Evolutionary conservation across 2,888 invertebrate species (phyloP).

Genomic region (Nomada fucata): DNA sequence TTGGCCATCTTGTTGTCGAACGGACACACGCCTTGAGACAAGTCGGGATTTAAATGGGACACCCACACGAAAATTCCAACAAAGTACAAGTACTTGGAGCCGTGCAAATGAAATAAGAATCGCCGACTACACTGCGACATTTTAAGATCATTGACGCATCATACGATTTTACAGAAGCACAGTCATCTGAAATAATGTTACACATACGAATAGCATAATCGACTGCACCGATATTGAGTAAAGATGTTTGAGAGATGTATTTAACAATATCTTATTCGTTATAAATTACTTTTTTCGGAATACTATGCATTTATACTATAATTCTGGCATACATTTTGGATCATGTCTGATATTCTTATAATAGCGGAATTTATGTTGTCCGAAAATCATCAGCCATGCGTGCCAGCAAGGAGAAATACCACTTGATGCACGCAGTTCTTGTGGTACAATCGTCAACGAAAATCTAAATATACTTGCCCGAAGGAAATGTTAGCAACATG

Average conservation of each 20-base stretch:
- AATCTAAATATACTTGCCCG: conserved; percentile 56
- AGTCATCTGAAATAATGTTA: not conserved
- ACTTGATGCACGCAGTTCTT: conserved; percentile 11
- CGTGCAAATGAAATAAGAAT: conserved; percentile 41
- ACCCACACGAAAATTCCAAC: conserved; percentile 59
- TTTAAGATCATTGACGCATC: conserved; percentile 29
- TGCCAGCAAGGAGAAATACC: conserved; percentile 22
- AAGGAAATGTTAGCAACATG: conserved; percentile 60
- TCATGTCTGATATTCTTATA: conserved; percentile 39
- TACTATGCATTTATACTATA: not conserved
- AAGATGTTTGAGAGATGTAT: not conserved
- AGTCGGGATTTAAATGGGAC: conserved; percentile 52
- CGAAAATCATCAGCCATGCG: conserved; percentile 3
- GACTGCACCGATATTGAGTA: too few species aligned
- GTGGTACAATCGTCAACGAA: conserved; percentile 29
- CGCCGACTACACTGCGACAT: conserved; percentile 4
- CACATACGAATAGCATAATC: too few species aligned
- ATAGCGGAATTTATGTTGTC: conserved; percentile 24
- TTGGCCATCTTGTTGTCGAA: not conserved
- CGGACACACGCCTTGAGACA: conserved; percentile 15
- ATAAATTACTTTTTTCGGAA: too few species aligned
- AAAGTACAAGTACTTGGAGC: conserved; percentile 20
- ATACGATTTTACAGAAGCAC: not conserved
- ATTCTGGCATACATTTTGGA: not conserved
- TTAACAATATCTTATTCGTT: not conserved